Evolutionary conservation across 1,140 invertebrate species (phyloP), one percentile per base, ranked within the genome.

Genomic region (Formica exsecta): DNA sequence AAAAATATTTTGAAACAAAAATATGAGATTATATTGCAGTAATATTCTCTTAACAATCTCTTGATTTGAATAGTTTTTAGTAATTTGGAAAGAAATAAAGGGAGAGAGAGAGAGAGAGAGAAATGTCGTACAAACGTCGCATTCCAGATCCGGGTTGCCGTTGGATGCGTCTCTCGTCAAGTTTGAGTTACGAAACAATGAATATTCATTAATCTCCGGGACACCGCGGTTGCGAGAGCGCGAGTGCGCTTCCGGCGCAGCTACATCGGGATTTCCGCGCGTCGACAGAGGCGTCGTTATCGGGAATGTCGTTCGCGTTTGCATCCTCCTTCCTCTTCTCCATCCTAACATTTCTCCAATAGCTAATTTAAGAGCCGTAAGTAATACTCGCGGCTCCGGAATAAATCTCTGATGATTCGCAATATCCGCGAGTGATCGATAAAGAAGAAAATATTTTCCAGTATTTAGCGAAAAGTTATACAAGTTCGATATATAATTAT

Each of bases 171-270:
- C 64, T 80, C 92, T 94, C 92, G 92, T 94, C 93, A 93, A 94
- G 90, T 92, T 92, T 93, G 89, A 92, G 86, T 92, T 92, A 92
- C 90, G 86, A 90, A 90, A 92, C 90, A 92, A 94, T 94, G 93
- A 94, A 94, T 95, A 94, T 94, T 94, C 92, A 94, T 94, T 93
- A 92, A 94, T 93, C 87, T 91, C 70, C 88, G 86, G 91, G 92
- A 88, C 87, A 71, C 85, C 80, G 83, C 90, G 70, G 87, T 83
- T 83, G 79, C 79, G 68, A 73, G 68, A 73, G 79, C 79, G 79
- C 79, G 79, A 73, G 68, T 73, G 79, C 54, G 79, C 68, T 83
- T 83, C 79, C 79, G 79, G 79, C 68, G 79, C 79, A 83, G 68
- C 66, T 74, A 83, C 68, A 70, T 83, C 68, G 79, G 79, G 79